Evolutionary conservation across 2,797 vertebrate species (phyloP).

Genomic region (Leucoraja ocellata): DNA sequence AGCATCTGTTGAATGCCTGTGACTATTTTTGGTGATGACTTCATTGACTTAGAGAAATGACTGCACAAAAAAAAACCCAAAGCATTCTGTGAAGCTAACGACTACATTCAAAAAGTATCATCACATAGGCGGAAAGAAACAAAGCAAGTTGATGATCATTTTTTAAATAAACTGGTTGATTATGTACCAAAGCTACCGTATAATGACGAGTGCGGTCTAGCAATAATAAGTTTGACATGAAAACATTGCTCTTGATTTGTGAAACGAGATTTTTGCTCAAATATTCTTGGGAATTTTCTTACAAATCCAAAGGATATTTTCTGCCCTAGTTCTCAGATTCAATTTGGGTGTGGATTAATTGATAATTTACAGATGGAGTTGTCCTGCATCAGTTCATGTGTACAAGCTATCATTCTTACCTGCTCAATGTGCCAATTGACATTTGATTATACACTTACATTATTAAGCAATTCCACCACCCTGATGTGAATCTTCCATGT

Average conservation of each 20-base stretch:
- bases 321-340: background rate
- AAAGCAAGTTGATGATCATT: slow-evolving; percentile 15
- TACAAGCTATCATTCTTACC: background rate
- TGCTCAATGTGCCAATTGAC: background rate
- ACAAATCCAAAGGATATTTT: background rate
- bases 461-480: background rate
- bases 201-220: background rate
- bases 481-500: background rate
- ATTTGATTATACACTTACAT: background rate
- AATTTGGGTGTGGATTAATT: background rate
- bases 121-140: background rate
- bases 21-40: slow-evolving; percentile 18
- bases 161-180: background rate
- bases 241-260: background rate
- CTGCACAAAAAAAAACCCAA: background rate
- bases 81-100: slow-evolving; percentile 8
- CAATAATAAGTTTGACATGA: background rate
- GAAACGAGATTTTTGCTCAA: background rate
- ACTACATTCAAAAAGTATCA: slow-evolving; percentile 5
- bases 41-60: background rate
- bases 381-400: background rate
- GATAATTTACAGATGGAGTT: background rate
- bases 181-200: background rate
- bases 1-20: background rate
- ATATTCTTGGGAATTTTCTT: background rate